Evolutionary conservation across 92 coral and sea anemone species (phyloP), one percentile per base, ranked within the genome.

Genomic region (Epizoanthus scotinus): DNA sequence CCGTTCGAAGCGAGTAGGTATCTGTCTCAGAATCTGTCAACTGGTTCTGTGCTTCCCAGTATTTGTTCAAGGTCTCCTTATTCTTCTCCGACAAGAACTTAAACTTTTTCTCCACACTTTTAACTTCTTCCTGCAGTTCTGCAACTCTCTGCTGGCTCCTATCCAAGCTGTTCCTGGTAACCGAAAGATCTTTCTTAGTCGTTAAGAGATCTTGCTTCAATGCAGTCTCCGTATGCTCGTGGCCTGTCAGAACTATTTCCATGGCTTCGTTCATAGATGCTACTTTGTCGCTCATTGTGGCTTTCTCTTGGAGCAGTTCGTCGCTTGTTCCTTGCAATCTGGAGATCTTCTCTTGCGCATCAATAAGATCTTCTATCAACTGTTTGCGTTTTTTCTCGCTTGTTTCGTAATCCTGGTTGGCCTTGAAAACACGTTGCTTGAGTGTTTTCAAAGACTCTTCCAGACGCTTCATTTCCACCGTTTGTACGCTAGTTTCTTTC

Each of bases 241-340:
- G 87, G 68, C 90, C 85, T 0, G 85, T 67, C 47, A 92, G 77
- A 36, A 88, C 63, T 1, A 85, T 83, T 47, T 92, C 97, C 75
- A 90, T 64, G 7, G 97, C 89, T 27, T 92, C 97, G 69, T 88
- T 92, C 66, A 92, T 85, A 18, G 94, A 84, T 10, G 72, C 17
- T 21, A 92, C 84, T 70, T 92, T 92, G 4, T 87, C 87, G 19
- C 89, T 85, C 13, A 86, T 79, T 12, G 40, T 42, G 57, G 79
- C 81, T 55, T 92, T 92, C 70, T 92, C 97, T 70, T 78, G 77
- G 7, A 92, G 84, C 56, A 92, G 82, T 71, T 90, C 97, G 9
- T 84, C 86, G 22, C 92, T 87, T 0, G 92, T 67, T 66, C 91
- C 97, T 71, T 92, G 94, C 0, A 92, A 88, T 60, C 88, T 92